phyloP scores from a whole-genome alignment of 2,113 vertebrate species.

The Dendropsophus ebraccatus region DNA sequence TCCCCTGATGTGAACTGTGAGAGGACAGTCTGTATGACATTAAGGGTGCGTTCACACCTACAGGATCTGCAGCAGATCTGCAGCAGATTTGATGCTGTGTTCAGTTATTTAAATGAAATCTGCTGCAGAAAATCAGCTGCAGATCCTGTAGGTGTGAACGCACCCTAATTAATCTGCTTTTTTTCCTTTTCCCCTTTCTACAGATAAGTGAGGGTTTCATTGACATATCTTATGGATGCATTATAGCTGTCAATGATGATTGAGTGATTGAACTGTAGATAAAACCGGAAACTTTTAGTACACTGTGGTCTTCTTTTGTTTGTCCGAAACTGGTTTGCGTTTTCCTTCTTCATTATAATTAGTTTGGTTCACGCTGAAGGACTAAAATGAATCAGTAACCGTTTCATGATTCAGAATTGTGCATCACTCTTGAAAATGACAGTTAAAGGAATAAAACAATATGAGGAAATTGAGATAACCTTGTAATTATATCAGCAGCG shows the following conservation, averaged over 20 bases:
- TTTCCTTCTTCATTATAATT: not conserved
- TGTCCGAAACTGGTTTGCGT: constrained; percentile 19
- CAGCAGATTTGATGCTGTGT: too few species aligned
- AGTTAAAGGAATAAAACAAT: constrained; percentile 35
- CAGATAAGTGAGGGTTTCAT: not conserved
- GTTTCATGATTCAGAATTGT: constrained; percentile 8
- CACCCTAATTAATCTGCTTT: too few species aligned
- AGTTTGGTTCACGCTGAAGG: constrained; percentile 5
- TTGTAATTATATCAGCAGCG: not conserved
- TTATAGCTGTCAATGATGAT: not conserved
- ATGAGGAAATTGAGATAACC: constrained; percentile 35
- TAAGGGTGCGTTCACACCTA: too few species aligned
- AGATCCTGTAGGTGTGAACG: too few species aligned
- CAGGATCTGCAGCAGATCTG: too few species aligned
- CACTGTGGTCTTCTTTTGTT: not conserved
- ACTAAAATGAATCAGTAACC: constrained; percentile 8
- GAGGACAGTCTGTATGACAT: not conserved
- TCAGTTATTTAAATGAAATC: too few species aligned
- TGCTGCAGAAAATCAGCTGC: too few species aligned
- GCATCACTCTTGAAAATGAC: not conserved
- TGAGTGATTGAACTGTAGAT: not conserved
- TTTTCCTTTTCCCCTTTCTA: not conserved
- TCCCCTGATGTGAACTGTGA: not conserved
- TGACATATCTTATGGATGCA: not conserved
- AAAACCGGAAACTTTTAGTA: not conserved